phyloP scores from a whole-genome alignment of 2,888 invertebrate genomes.

The Malacosoma neustria region DNA sequence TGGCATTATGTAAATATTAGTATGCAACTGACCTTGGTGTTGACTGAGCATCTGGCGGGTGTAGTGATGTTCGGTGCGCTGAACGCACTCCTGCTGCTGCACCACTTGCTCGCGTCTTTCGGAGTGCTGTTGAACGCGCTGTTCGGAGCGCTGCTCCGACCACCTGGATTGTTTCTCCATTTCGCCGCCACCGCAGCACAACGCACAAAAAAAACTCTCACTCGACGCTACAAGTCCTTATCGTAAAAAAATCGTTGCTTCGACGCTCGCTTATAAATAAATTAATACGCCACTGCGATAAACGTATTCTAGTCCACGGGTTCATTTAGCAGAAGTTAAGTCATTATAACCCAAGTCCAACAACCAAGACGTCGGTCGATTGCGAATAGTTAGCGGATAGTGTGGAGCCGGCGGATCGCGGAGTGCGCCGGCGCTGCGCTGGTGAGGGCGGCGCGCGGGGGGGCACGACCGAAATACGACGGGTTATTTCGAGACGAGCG shows the following conservation, averaged over 20 bases:
- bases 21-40: constrained; percentile 56
- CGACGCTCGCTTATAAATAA: constrained; percentile 49
- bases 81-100: constrained; percentile 66
- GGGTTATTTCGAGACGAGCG: constrained; percentile 64
- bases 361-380: constrained; percentile 95
- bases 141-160: constrained; percentile 62
- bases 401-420: constrained; percentile 56
- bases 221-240: constrained; percentile 63
- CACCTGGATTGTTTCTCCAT: constrained; percentile 85
- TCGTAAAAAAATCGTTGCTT: constrained; percentile 41
- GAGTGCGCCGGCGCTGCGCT: constrained; percentile 36
- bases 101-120: constrained; percentile 56
- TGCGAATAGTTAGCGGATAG: constrained; percentile 93
- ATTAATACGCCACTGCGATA: constrained; percentile 64
- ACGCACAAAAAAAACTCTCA: constrained; percentile 65
- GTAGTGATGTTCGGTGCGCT: constrained; percentile 83
- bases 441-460: constrained; percentile 35
- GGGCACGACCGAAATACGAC: constrained; percentile 64
- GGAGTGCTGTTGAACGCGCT: constrained; percentile 65
- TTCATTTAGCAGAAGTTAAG: constrained; percentile 83
- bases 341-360: constrained; percentile 84
- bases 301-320: constrained; percentile 72
- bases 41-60: constrained; percentile 85
- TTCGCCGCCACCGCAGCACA: constrained; percentile 66
- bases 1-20: constrained; percentile 1